Conservation (phyloP, 2,888 invertebrate species). For the Sinhomidia bicolor region DNA sequence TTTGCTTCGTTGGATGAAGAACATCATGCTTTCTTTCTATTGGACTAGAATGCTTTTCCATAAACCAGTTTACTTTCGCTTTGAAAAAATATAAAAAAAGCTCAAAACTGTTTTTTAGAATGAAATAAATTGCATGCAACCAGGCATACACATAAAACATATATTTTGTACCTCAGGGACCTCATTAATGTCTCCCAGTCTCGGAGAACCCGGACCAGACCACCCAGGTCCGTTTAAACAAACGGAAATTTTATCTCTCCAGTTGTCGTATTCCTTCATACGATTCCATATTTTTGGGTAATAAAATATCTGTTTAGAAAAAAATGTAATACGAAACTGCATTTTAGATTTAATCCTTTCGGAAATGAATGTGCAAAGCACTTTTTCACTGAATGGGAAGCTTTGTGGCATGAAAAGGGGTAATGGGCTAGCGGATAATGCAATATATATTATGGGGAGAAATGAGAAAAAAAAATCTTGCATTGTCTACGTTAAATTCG, state of each 20-base stretch:
- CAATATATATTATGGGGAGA: neutral
- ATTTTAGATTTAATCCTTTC: conserved; percentile 55
- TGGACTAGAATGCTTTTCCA: conserved; percentile 31
- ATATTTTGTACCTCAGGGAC: conserved; percentile 89
- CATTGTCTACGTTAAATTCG: neutral
- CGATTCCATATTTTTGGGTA: conserved; percentile 86
- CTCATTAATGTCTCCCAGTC: conserved; percentile 89
- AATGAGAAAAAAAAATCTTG: neutral
- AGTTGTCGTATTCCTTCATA: conserved; percentile 84
- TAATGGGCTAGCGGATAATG: neutral
- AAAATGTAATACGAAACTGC: too few species aligned
- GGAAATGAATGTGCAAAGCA: neutral
- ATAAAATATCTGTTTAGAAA: conserved; percentile 87
- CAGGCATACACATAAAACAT: too few species aligned
- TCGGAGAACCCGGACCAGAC: conserved; percentile 88
- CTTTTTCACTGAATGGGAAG: conserved; percentile 6
- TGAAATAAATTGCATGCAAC: conserved; percentile 31
- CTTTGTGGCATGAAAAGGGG: neutral
- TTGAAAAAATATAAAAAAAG: too few species aligned
- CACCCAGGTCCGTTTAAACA: conserved; percentile 94
- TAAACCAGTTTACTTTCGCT: conserved; percentile 13
- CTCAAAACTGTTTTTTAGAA: neutral
- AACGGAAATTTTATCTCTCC: conserved; percentile 87
- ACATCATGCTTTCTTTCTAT: conserved; percentile 24
- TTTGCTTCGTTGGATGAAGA: too few species aligned